Conservation (phyloP, 2,888 invertebrate genomes). For the Drosophila multiciliata region DNA sequence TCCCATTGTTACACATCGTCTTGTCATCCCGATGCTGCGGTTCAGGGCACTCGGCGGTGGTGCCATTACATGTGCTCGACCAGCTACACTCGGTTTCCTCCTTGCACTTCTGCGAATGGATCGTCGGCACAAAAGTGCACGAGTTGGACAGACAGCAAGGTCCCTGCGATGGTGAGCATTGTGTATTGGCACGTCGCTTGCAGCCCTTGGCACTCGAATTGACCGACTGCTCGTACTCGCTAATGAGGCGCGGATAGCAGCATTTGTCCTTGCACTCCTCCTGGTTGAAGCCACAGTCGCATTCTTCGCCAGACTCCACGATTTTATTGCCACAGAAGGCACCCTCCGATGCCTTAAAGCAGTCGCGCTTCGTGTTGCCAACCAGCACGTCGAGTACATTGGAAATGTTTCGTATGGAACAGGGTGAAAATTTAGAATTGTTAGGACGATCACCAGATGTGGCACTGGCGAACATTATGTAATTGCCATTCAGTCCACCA, state of each 20-base stretch:
- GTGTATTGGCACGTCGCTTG: conserved; percentile 90
- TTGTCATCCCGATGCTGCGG: conserved; percentile 93
- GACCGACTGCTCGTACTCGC: conserved; percentile 88
- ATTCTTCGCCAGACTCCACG: conserved; percentile 98
- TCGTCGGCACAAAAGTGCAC: conserved; percentile 91
- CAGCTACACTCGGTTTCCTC: conserved; percentile 95
- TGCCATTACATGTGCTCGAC: conserved; percentile 94
- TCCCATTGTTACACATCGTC: conserved; percentile 98
- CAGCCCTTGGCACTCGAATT: conserved; percentile 92
- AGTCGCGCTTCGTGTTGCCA: conserved; percentile 95
- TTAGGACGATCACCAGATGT: conserved; percentile 99
- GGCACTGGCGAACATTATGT: conserved; percentile 99
- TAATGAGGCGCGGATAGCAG: conserved; percentile 94
- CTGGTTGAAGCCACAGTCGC: conserved; percentile 97
- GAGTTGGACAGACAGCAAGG: conserved; percentile 95
- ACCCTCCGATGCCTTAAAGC: conserved; percentile 95
- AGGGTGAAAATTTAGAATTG: conserved; percentile 98
- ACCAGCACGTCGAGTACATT: conserved; percentile 96
- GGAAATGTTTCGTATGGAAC: conserved; percentile 97
- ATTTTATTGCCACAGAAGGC: conserved; percentile 99
- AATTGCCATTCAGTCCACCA: conserved; percentile 97
- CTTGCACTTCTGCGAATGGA: conserved; percentile 90
- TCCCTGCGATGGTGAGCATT: conserved; percentile 97
- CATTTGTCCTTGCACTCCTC: conserved; percentile 96
- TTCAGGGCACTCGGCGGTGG: conserved; percentile 93